A percentile compares a stretch with the other conserved stretches of the same genome.
Conservation (phyloP, 2,113 vertebrate species). For the Anser cygnoides region DNA sequence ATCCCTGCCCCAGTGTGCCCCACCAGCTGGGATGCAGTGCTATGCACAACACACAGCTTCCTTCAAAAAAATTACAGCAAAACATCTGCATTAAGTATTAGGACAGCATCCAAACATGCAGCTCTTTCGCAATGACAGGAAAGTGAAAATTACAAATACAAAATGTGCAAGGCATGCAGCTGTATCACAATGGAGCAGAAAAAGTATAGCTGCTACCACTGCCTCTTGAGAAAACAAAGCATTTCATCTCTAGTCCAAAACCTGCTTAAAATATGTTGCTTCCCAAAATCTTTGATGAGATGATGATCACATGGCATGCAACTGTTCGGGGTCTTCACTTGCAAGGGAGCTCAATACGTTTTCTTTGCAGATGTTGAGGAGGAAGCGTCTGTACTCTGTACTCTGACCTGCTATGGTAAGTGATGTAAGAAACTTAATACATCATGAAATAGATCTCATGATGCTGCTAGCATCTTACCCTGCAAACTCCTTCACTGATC, state of each 20-base stretch:
- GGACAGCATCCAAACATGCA: not conserved
- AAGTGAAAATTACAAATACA: not conserved
- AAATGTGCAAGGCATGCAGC: not conserved
- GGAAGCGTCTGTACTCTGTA: not conserved
- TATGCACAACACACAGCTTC: rapidly evolving
- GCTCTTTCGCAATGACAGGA: not conserved
- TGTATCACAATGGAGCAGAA: not conserved
- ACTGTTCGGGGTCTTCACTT: not conserved
- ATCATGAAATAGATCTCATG: not conserved
- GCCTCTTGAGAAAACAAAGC: not conserved
- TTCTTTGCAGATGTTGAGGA: not conserved
- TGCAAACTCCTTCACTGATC: not conserved
- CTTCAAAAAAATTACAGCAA: not conserved
- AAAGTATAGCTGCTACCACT: not conserved
- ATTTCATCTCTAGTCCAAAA: not conserved
- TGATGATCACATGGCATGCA: not conserved
- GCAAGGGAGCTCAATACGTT: not conserved
- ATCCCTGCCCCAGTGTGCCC: not conserved
- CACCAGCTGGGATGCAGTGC: not conserved
- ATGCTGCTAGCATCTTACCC: not conserved
- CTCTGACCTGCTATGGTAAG: not conserved
- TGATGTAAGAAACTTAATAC: not conserved
- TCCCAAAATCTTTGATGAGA: not conserved
- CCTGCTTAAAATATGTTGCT: not conserved
- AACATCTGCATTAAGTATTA: not conserved